Evolutionary conservation across 2,113 vertebrate genomes (phyloP).

Genomic region (Labrus mixtus): DNA sequence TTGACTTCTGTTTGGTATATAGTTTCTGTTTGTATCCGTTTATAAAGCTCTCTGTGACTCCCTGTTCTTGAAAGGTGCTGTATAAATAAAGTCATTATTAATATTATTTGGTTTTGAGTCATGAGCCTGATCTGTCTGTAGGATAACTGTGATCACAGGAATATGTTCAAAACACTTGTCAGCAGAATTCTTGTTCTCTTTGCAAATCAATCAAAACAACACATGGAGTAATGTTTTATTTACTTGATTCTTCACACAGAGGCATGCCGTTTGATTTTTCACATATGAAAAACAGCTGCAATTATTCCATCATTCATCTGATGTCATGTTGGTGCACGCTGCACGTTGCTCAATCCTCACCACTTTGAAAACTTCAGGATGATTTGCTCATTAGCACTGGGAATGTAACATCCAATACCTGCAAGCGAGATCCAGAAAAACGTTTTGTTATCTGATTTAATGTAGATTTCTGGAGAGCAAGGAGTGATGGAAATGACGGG

Average conservation of each 20-base stretch:
- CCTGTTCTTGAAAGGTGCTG: too few relatives aligned
- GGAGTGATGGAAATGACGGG: neutral
- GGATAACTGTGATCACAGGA: too few relatives aligned
- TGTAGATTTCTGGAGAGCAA: neutral
- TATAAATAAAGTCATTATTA: too few relatives aligned
- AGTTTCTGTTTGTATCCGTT: too few relatives aligned
- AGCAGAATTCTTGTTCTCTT: neutral
- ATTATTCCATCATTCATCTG: too few relatives aligned
- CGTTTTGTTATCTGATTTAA: neutral
- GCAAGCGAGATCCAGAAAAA: neutral
- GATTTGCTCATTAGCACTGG: constrained; percentile 35
- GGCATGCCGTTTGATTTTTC: neutral
- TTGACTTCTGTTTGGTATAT: too few relatives aligned
- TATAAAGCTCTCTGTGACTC: too few relatives aligned
- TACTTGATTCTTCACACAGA: neutral
- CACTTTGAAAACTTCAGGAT: constrained; percentile 53
- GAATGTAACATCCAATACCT: constrained; percentile 72
- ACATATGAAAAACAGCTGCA: neutral
- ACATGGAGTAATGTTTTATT: neutral
- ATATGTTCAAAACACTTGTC: too few relatives aligned
- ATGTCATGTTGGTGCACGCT: neutral
- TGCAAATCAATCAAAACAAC: neutral
- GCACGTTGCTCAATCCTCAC: constrained; percentile 20
- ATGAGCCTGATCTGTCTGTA: too few relatives aligned
- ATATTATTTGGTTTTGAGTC: too few relatives aligned